Percentiles rank a stretch among this genome's conserved stretches.
phyloP scores from a whole-genome alignment of 1,140 invertebrate genomes.

The Cataglyphis hispanica region DNA sequence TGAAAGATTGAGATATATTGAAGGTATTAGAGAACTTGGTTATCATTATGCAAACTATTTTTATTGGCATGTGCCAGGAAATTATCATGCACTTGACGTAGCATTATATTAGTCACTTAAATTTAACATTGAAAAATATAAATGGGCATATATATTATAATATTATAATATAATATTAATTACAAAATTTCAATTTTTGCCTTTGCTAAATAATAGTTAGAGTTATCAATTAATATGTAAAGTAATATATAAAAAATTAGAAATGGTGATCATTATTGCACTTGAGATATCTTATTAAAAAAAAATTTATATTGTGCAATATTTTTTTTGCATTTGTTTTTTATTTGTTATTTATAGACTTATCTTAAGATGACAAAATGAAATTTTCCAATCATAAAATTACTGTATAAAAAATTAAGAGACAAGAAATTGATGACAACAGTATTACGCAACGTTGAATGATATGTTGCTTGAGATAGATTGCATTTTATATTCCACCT shows the following conservation, averaged over 20 bases:
- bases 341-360: not conserved
- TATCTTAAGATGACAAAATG: not conserved
- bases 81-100: slow-evolving; percentile 43
- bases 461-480: not conserved
- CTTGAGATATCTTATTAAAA: not conserved
- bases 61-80: not conserved
- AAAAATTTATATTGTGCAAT: not conserved
- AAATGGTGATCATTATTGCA: not conserved
- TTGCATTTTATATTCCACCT: not conserved
- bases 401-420: not conserved
- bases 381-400: not conserved
- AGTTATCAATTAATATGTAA: not conserved
- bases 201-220: not conserved
- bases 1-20: not conserved
- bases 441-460: slow-evolving; percentile 1
- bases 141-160: no score
- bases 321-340: not conserved
- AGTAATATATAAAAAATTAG: not conserved
- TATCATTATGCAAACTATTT: slow-evolving; percentile 36
- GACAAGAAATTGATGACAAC: not conserved
- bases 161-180: not conserved
- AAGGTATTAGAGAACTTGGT: not conserved
- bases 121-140: slow-evolving; percentile 6
- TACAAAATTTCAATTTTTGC: not conserved
- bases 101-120: slow-evolving; percentile 7